Evolutionary conservation across 1,140 invertebrate species (phyloP), one percentile per base, ranked within the genome.

Genomic region (Solen grandis): DNA sequence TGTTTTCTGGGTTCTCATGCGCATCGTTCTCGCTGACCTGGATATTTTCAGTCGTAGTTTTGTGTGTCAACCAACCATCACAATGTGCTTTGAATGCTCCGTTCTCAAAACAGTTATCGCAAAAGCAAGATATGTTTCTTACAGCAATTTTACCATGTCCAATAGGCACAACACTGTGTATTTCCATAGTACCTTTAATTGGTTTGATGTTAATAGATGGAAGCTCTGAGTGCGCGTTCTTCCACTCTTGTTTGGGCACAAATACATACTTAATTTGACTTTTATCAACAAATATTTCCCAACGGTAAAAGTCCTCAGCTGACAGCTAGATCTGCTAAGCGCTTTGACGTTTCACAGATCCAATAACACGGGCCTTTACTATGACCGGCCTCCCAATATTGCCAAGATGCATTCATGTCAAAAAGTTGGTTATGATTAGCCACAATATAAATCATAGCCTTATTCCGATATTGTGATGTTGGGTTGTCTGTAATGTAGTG

Each of bases 341-440:
- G n/a, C 52, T 74, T 76, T 3, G 10, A 8, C 1, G 66, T 46
- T 14, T 54, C 41, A 46, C 41, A 8, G 41, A 46, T 19, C 8
- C 41, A 8, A 19, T 46, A 8, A 46, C 41, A 46, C 70, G 27
- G 33, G 16, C 83, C 83, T 54, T 84, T 82, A n/a, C 83, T 79
- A 59, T 84, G 83, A 1, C 83, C 83, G 22, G 65, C 74, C 41
- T 77, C 78, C 31, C 81, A 82, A 62, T 77, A 84, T 50, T 84
- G 74, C 83, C 72, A 84, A 2, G 5, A 10, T 2, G 78, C 72
- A 16, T 55, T 5, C 33, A 72, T 33, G 10, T 25, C 27, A 36
- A n/a, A 81, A 36, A n/a, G 10, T 29, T 31, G 29, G 38, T 31
- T 25, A 54, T 36, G 78, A 13, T 63, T 63, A 5, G 72, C 74